Evolutionary conservation across 35 echinoderm and acorn worm species (phyloP).

Genomic region (Strongylocentrotus purpuratus): DNA sequence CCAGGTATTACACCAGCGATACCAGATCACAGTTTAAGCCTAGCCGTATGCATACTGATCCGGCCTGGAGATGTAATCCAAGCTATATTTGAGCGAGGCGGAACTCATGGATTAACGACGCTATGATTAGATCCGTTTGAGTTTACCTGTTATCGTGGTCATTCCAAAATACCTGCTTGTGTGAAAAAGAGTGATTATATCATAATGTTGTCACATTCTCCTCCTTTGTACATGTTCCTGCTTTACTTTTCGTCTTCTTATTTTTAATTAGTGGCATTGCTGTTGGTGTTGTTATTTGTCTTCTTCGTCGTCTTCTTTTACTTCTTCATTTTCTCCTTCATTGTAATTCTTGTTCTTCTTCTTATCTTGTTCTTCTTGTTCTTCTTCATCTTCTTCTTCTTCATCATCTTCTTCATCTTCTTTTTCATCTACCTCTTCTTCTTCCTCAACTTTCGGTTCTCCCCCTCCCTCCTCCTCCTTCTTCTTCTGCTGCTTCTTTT

Average conservation of each 20-base stretch:
- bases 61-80: neutral
- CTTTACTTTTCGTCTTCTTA: neutral
- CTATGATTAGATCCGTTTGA: neutral
- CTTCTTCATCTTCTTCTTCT: neutral
- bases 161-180: neutral
- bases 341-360: neutral
- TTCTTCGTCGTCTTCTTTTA: neutral
- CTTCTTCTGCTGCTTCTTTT: neutral
- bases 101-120: neutral
- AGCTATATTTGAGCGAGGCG: neutral
- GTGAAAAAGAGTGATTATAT: neutral
- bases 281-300: neutral
- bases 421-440: neutral
- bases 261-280: too few relatives aligned
- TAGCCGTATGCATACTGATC: neutral
- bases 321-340: too few relatives aligned
- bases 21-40: neutral
- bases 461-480: neutral
- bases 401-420: neutral
- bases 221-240: neutral
- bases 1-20: neutral
- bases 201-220: neutral
- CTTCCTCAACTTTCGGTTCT: neutral
- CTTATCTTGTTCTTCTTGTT: neutral
- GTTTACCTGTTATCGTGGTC: neutral